Conservation (phyloP, 2,888 invertebrate species). For the Melolontha melolontha region DNA sequence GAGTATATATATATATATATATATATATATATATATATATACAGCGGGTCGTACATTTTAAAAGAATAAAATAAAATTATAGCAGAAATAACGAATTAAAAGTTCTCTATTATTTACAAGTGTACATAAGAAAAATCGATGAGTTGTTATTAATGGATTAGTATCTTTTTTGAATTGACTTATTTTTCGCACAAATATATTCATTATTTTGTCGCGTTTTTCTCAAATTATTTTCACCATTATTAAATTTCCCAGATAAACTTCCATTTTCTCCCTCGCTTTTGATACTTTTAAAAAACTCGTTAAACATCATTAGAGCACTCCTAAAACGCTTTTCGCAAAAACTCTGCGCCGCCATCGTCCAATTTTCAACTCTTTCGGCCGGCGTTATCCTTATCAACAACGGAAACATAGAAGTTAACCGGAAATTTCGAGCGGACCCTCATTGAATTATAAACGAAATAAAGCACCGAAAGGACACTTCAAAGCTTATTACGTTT, state of each 20-base stretch:
- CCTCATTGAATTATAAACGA: constrained; percentile 33
- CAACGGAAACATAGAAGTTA: constrained; percentile 14
- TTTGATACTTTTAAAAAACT: too few species aligned
- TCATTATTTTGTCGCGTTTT: background rate
- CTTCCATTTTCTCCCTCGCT: background rate
- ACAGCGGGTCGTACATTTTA: too few species aligned
- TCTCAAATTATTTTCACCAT: background rate
- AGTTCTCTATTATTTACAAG: too few species aligned
- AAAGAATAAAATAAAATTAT: too few species aligned
- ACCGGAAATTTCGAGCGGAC: constrained; percentile 18
- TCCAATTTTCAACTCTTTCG: constrained; percentile 15
- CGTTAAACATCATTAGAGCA: too few species aligned
- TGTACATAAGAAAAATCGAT: too few species aligned
- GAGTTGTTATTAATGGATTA: too few species aligned
- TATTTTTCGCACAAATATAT: background rate
- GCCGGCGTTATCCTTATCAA: constrained; percentile 4
- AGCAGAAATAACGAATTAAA: too few species aligned
- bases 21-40: too few species aligned
- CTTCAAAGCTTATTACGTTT: constrained; percentile 32
- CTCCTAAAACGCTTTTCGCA: too few species aligned
- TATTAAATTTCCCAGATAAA: constrained; percentile 1
- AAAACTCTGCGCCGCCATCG: background rate
- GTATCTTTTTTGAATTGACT: too few species aligned
- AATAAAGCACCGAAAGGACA: constrained; percentile 35
- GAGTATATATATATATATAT: too few species aligned